Evolutionary conservation across 2,888 invertebrate species (phyloP).

Genomic region (Dynastes tityus): DNA sequence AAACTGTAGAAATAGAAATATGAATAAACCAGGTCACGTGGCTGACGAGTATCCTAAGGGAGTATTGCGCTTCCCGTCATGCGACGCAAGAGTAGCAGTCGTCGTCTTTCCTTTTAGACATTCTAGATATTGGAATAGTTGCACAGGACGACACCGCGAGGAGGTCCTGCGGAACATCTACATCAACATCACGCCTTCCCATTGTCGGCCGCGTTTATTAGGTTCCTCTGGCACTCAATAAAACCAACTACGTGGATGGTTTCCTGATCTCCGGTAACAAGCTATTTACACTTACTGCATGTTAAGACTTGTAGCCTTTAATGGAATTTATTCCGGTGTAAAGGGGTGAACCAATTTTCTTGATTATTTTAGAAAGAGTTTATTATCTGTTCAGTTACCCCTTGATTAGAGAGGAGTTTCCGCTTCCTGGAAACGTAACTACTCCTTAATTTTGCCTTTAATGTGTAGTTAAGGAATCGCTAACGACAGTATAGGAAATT

Average conservation of each 20-base stretch:
- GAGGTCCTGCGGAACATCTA: conserved; percentile 57
- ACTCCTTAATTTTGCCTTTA: background rate
- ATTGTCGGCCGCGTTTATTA: conserved; percentile 63
- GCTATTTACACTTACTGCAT: conserved; percentile 51
- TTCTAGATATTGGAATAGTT: conserved; percentile 55
- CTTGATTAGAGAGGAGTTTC: conserved; percentile 34
- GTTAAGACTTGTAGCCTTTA: conserved; percentile 48
- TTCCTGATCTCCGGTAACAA: conserved; percentile 52
- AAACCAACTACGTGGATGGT: conserved; percentile 62
- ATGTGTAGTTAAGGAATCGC: conserved; percentile 15
- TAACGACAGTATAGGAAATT: background rate
- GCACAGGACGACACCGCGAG: conserved; percentile 48
- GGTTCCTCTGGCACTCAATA: conserved; percentile 63
- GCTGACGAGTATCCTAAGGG: conserved; percentile 57
- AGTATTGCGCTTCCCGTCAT: conserved; percentile 56
- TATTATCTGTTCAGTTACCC: conserved; percentile 37
- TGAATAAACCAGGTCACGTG: conserved; percentile 61
- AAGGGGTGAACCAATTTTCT: conserved; percentile 44
- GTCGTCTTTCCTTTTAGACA: conserved; percentile 47
- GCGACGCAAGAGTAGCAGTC: conserved; percentile 52
- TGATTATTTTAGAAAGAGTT: conserved; percentile 46
- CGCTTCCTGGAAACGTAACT: conserved; percentile 1
- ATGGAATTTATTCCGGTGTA: conserved; percentile 44
- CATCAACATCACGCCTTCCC: conserved; percentile 62
- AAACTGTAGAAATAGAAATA: conserved; percentile 58